phyloP scores from a whole-genome alignment of 2,888 invertebrate genomes.

The Tachina grossa region DNA sequence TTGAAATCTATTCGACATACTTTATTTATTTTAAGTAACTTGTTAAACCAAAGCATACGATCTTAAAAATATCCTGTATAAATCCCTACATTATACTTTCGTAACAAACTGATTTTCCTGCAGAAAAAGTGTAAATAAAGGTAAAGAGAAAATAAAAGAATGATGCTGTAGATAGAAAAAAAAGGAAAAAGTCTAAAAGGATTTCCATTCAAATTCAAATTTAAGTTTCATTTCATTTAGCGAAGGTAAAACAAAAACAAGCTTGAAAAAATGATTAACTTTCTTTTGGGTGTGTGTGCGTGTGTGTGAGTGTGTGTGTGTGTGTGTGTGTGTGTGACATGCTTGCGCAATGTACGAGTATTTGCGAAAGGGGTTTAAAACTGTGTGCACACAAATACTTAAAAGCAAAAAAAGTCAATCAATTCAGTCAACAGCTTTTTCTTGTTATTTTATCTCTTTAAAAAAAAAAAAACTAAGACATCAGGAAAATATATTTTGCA shows the following conservation, averaged over 20 bases:
- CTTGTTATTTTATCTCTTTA: background rate
- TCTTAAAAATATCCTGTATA: slow-evolving; percentile 9
- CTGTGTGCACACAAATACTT: background rate
- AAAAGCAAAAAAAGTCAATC: slow-evolving; percentile 19
- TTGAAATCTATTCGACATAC: background rate
- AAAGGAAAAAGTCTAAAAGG: background rate
- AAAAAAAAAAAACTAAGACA: background rate
- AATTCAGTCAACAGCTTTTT: slow-evolving; percentile 16
- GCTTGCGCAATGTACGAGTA: background rate
- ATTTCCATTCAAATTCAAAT: slow-evolving; percentile 7
- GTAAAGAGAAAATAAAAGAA: background rate
- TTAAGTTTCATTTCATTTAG: background rate
- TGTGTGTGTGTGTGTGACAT: no score
- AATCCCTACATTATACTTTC: background rate
- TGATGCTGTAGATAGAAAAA: background rate
- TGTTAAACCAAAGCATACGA: background rate
- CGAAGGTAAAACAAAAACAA: background rate
- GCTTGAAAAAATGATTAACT: background rate
- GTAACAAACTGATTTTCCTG: background rate
- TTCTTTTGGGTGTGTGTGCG: no score
- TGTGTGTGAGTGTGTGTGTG: no score
- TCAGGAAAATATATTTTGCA: background rate
- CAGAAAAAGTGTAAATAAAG: background rate
- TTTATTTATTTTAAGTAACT: background rate
- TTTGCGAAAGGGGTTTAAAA: background rate